Evolutionary conservation across 2,888 invertebrate species (phyloP).

Genomic region (Ennomos quercinarius): DNA sequence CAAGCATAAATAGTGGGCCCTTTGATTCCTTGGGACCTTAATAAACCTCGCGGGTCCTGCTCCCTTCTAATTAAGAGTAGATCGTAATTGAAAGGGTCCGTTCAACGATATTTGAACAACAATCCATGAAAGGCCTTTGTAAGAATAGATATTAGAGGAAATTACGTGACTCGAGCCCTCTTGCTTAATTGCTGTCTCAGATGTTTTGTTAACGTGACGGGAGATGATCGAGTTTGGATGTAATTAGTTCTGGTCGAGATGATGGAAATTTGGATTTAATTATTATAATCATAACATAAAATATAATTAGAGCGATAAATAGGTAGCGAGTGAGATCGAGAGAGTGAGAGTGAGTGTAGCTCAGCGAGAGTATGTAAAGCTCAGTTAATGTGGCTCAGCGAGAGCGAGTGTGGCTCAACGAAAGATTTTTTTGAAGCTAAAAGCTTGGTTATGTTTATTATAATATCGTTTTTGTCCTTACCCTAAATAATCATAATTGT

Average conservation of each 20-base stretch:
- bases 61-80: constrained; percentile 66
- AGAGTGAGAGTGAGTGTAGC: no score
- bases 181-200: constrained; percentile 18
- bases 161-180: constrained; percentile 30
- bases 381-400: no score
- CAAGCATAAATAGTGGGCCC: constrained; percentile 53
- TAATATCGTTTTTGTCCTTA: no score
- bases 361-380: no score
- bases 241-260: constrained; percentile 2
- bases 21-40: constrained; percentile 55
- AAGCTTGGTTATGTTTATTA: no score
- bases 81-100: constrained; percentile 67
- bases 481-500: no score
- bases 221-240: constrained; percentile 1
- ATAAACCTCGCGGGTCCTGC: constrained; percentile 52
- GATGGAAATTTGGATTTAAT: constrained; percentile 2
- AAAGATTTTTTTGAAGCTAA: no score
- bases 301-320: no score
- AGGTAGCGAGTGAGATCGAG: no score
- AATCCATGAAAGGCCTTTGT: constrained; percentile 52
- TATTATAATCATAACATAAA: no score
- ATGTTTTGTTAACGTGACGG: constrained; percentile 20
- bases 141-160: constrained; percentile 35
- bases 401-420: no score
- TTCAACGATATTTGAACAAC: constrained; percentile 64